Evolutionary conservation across 2,113 vertebrate species (phyloP).

Genomic region (Solenodon paradoxus): DNA sequence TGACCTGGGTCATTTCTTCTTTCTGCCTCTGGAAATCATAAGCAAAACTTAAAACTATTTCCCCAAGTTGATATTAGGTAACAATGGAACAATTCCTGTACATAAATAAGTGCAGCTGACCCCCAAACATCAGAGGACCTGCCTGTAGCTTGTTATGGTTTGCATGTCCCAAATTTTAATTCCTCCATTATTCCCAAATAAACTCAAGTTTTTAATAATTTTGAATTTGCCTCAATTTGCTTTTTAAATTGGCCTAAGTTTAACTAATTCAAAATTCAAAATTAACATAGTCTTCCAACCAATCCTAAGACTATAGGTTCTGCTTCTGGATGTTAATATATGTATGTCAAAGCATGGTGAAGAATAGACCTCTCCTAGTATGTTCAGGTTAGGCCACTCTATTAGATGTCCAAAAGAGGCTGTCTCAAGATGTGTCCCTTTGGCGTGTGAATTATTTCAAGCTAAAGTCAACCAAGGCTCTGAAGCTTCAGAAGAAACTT

Average conservation of each 20-base stretch:
- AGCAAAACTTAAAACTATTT: background rate
- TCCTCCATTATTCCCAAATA: too few relatives aligned
- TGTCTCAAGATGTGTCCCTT: too few relatives aligned
- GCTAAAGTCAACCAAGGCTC: too few relatives aligned
- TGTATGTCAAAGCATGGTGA: too few relatives aligned
- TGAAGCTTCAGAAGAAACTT: too few relatives aligned
- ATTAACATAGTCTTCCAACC: background rate
- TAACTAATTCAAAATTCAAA: background rate
- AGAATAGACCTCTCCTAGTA: too few relatives aligned
- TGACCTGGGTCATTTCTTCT: too few relatives aligned
- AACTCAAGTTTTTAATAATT: background rate
- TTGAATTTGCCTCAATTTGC: background rate
- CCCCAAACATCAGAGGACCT: background rate
- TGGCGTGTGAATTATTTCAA: too few relatives aligned
- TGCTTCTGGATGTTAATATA: background rate
- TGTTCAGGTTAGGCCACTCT: too few relatives aligned
- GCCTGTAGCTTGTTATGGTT: background rate
- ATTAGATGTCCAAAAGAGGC: too few relatives aligned
- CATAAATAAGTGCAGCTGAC: background rate
- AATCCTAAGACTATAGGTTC: background rate
- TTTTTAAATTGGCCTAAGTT: background rate
- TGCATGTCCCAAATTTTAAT: background rate
- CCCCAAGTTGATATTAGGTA: background rate
- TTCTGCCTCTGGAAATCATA: too few relatives aligned
- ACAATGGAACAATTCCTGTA: background rate